Base-by-base conservation (phyloP, 2,888 invertebrate genomes). In the Antheraea assamensis region DNA sequence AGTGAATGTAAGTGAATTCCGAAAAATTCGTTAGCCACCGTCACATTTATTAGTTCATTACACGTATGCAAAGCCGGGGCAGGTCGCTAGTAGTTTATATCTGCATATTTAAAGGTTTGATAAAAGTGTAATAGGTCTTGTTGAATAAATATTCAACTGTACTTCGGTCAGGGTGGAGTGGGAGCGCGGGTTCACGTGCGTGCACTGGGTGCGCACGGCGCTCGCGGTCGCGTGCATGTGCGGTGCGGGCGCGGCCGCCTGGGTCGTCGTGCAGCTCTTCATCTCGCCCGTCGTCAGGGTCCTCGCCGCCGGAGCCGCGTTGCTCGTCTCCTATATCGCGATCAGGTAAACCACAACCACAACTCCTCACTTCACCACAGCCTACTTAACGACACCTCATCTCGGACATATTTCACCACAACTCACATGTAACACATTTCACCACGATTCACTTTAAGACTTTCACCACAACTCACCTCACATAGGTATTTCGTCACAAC, bases 131-230 rank as follows among this genome's bases (percentile, higher is more conserved):
- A 42, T 13, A 42, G 13, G 10, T 42, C 2, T 10, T 13, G 42
- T 42, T 42, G 42, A 13, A 13, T 42, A 42, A 2, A 1, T 42
- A n/a, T n/a, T n/a, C n/a, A n/a, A 21, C n/a, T 73, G 35, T 30
- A n/a, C 52, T 24, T 72, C 17, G 3, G 21, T 13, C 84, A 96
- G 96, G 83, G 95, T 97, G 88, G 97, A 97, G 80, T 97, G 98
- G 97, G 97, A 97, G 87, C 96, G 96, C 83, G 97, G 97, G 55
- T 97, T 98, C 89, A 98, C 97, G 31, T 95, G 97, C 61, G 96
- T 96, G 80, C 98, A 98, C 91, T 98, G 98, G 98, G 94, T 97
- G 78, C 97, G 97, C 90, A 98, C 98, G 19, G 96, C 97, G 52
- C 96, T 97, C 74, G 96, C 97, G 77, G 97, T 98, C 75, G 97